Evolutionary conservation across 2,113 vertebrate genomes (phyloP).

Genomic region (Brachypodius melanocephalos): DNA sequence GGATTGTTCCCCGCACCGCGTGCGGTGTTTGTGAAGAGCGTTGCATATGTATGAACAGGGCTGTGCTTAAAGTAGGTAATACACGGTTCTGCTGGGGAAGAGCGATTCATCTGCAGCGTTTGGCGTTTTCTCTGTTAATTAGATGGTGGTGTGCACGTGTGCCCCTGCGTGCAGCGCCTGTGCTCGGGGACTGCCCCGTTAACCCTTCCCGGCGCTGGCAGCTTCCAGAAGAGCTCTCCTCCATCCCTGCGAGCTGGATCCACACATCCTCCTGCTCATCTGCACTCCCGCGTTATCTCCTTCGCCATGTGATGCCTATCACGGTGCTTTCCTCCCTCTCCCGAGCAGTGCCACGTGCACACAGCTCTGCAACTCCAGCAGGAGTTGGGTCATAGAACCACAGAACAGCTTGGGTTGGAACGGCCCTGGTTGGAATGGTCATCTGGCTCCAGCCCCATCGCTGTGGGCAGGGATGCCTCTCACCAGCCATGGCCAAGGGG

Average conservation of each 20-base stretch:
- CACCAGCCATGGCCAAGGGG: rapidly evolving
- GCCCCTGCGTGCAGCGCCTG: not conserved
- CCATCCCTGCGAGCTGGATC: rapidly evolving
- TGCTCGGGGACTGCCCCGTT: not conserved
- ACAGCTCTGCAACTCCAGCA: not conserved
- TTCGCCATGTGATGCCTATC: rapidly evolving
- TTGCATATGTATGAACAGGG: not conserved
- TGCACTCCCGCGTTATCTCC: rapidly evolving
- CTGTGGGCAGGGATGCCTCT: not conserved
- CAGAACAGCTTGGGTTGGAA: not conserved
- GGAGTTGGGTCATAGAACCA: rapidly evolving
- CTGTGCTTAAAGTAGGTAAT: not conserved
- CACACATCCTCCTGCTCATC: rapidly evolving
- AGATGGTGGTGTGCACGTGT: not conserved
- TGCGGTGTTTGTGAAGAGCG: not conserved
- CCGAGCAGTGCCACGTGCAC: rapidly evolving
- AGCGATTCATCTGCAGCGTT: rapidly evolving
- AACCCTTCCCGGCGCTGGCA: rapidly evolving
- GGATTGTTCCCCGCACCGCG: not conserved
- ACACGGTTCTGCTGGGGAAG: rapidly evolving
- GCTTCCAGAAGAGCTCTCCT: not conserved
- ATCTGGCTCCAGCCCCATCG: not conserved
- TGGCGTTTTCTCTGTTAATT: not conserved
- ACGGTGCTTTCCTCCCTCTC: rapidly evolving
- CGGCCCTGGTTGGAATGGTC: rapidly evolving